These are phyloP conservation scores for Anthonomus grandis DNA, from an alignment of 1,140 invertebrate genomes.

Conservation along the genomic window DNA sequence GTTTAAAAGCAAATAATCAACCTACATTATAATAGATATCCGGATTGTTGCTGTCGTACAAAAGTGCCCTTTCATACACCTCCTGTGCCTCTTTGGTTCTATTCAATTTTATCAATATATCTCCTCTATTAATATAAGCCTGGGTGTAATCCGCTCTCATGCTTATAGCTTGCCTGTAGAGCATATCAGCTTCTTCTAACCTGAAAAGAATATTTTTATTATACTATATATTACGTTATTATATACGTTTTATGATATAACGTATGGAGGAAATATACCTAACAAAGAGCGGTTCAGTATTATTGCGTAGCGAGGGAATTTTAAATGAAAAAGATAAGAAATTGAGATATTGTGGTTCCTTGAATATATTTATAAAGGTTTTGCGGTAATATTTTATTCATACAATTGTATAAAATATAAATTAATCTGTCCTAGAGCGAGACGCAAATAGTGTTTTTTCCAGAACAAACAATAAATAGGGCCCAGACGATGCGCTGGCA, in stretches of 20 bases:
- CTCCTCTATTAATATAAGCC: conserved; percentile 95
- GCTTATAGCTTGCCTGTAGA: conserved; percentile 91
- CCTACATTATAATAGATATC: conserved; percentile 97
- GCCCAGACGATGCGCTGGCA: no score
- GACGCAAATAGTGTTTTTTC: no score
- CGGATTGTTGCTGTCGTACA: conserved; percentile 92
- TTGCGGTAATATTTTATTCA: no score
- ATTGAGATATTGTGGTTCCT: no score
- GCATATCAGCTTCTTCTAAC: conserved; percentile 88
- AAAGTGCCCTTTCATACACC: conserved; percentile 88
- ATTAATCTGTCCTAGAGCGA: no score
- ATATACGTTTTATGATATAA: background rate
- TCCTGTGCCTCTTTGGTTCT: conserved; percentile 92
- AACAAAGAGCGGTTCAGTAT: background rate
- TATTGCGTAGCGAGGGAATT: background rate
- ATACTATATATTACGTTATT: background rate
- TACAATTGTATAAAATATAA: no score
- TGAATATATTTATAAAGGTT: no score
- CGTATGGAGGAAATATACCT: background rate
- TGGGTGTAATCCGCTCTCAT: conserved; percentile 97
- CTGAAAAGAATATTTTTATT: no score
- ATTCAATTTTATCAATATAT: conserved; percentile 93
- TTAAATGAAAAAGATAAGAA: background rate
- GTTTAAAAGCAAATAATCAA: conserved; percentile 29
- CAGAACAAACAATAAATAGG: no score